These are phyloP conservation scores for Pseudomugil gertrudae DNA, from an alignment of 2,797 vertebrate genomes.

Conservation along the genomic window DNA sequence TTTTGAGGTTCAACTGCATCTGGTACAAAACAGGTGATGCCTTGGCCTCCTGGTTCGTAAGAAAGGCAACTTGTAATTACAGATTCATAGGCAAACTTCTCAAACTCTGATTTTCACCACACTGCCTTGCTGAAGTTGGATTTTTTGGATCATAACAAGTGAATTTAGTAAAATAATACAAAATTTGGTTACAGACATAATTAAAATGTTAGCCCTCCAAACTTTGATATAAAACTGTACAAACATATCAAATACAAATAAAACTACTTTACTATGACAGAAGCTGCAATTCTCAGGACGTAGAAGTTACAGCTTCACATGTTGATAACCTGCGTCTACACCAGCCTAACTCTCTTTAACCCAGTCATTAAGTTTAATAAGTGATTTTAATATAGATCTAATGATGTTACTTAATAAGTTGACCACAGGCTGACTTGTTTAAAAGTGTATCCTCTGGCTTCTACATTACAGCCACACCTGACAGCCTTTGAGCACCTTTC, in stretches of 20 bases:
- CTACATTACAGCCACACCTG: slow-evolving; percentile 3
- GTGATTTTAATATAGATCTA: neutral
- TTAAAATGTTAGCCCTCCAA: neutral
- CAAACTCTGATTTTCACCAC: too few species aligned
- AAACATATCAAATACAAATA: neutral
- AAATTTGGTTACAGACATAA: too few species aligned
- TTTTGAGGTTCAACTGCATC: neutral
- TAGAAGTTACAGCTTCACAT: neutral
- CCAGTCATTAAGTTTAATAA: neutral
- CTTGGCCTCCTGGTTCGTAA: neutral
- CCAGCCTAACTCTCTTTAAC: neutral
- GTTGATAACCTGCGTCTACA: neutral
- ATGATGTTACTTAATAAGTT: neutral
- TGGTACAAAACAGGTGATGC: neutral
- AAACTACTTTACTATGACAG: too few species aligned
- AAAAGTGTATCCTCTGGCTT: slow-evolving; percentile 4
- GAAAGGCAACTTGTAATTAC: neutral
- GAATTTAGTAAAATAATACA: too few species aligned
- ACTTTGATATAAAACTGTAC: neutral
- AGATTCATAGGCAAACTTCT: neutral
- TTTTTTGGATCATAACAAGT: too few species aligned
- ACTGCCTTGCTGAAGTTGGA: too few species aligned
- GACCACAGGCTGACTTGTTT: neutral
- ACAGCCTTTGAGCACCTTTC: slow-evolving; percentile 24
- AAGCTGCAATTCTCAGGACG: neutral